Evolutionary conservation across 2,888 invertebrate species (phyloP), one percentile per base, ranked within the genome.

Genomic region (Entomobrya proxima): DNA sequence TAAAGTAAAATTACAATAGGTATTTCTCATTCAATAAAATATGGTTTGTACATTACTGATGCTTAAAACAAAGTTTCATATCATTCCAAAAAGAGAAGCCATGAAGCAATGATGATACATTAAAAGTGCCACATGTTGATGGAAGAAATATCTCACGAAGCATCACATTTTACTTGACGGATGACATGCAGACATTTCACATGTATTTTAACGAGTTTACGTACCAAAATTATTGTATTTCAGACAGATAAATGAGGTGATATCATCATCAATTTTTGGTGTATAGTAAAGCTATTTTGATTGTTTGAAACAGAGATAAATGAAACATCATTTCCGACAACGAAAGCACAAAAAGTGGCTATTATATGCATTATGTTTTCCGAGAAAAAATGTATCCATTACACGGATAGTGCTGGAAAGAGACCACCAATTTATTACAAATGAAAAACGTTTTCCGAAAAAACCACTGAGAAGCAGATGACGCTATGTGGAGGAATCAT

Each of bases 171-270:
- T 18, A n/a, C 3, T n/a, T 67, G 72, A 76, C 76, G 76, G 58
- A 76, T 78, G 78, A 78, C 78, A 78, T 64, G 78, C 78, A 78
- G 78, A 78, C 78, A 64, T 3, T n/a, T 30, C 27, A 24, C 15
- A 9, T n/a, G 7, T 24, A 32, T 27, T 72, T 30, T 30, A 24
- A 47, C n/a, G 24, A 67, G 37, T 35, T 11, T 37, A 40, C 9
- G 40, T 3, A 11, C 13, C 5, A 11, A 21, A 13, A 4, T 30
- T 35, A 50, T 74, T n/a, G 50, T 47, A 7, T n/a, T 18, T 18
- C 11, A 52, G 11, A 1, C 30, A 30, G 32, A 50, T 9, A 52
- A 5, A 30, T 74, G 30, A 5, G 30, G 18, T 32, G 61, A 61
- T 32, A 61, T n/a, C n/a, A 27, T 32, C 11, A 27, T 32, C 11